A percentile compares a stretch with the other conserved stretches of the same genome.
These are phyloP conservation scores for Ptychodera flava DNA, from an alignment of 35 echinoderm and acorn worm species.

Conservation along the genomic window DNA sequence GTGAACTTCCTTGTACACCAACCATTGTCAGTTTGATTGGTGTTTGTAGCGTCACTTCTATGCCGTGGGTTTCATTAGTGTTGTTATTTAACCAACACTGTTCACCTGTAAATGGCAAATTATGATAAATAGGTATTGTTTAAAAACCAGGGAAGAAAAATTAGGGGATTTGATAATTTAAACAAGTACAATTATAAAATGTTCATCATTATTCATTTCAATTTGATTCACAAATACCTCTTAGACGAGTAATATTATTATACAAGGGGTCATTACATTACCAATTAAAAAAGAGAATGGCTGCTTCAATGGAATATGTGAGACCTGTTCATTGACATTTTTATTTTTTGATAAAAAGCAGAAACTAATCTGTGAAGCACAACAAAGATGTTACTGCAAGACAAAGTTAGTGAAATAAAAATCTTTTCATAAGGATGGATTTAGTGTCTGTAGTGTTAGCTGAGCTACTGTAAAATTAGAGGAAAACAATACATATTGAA, in stretches of 20 bases:
- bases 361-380: too few relatives aligned
- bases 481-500: too few relatives aligned
- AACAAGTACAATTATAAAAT: slow-evolving; percentile 11
- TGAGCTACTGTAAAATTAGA: too few relatives aligned
- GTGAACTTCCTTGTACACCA: slow-evolving; percentile 48
- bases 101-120: slow-evolving; percentile 10
- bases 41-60: slow-evolving; percentile 45
- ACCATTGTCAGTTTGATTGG: slow-evolving; percentile 58
- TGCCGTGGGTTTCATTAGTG: slow-evolving; percentile 31
- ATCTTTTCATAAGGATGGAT: too few relatives aligned
- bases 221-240: neutral
- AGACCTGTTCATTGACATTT: too few relatives aligned
- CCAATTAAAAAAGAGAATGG: neutral
- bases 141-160: neutral
- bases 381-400: too few relatives aligned
- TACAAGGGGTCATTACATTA: neutral
- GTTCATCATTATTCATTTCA: neutral
- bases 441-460: too few relatives aligned
- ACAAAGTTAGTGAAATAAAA: too few relatives aligned
- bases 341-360: too few relatives aligned
- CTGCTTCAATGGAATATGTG: too few relatives aligned
- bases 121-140: neutral
- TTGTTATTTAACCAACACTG: slow-evolving; percentile 35
- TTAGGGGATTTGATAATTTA: neutral
- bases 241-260: neutral